These are phyloP conservation scores for Aphelenchoides bicaudatus DNA, from an alignment of 2,888 invertebrate species.

Conservation along the genomic window DNA sequence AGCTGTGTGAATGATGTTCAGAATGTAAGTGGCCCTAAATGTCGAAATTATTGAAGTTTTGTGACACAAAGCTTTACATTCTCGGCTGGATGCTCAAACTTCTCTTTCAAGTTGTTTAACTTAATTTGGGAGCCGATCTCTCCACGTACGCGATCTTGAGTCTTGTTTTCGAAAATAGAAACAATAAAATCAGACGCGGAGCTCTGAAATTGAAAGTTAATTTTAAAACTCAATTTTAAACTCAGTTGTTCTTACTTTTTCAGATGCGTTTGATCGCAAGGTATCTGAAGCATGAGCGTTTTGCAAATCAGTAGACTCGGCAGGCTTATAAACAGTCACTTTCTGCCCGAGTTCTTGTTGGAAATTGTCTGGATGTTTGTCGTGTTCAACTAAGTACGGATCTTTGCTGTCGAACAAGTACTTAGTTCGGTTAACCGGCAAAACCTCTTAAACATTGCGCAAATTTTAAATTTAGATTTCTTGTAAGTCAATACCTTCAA, in stretches of 20 bases:
- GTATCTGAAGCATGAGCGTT: neutral
- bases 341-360: constrained; percentile 2
- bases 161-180: neutral
- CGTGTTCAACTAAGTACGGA: neutral
- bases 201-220: neutral
- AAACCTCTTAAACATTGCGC: too few relatives aligned
- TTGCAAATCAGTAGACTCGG: neutral
- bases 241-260: too few relatives aligned
- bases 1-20: neutral
- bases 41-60: neutral
- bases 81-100: constrained; percentile 8
- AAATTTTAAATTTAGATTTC: too few relatives aligned
- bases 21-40: constrained; percentile 2
- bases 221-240: too few relatives aligned
- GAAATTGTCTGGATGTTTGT: constrained; percentile 3
- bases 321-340: neutral
- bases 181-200: constrained; percentile 3
- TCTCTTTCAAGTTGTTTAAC: neutral
- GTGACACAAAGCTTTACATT: neutral
- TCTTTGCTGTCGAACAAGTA: constrained; percentile 2
- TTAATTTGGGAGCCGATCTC: constrained; percentile 4
- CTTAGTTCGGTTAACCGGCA: constrained; percentile 2
- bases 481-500: too few relatives aligned
- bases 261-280: too few relatives aligned
- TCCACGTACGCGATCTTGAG: neutral